Conservation (phyloP, 2,797 vertebrate genomes). For the Pelodytes ibericus region DNA sequence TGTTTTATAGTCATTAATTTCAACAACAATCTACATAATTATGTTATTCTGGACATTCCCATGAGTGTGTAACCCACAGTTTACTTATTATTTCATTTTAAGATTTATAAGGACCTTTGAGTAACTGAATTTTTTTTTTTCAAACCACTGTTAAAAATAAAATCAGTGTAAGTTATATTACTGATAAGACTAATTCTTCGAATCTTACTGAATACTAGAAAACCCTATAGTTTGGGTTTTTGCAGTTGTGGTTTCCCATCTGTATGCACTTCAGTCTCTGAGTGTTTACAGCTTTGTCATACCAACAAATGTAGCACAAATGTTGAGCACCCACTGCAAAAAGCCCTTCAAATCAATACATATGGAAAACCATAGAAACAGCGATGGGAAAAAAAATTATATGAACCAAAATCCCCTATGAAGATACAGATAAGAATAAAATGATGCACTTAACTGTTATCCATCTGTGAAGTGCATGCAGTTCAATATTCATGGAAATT, state of each 20-base stretch:
- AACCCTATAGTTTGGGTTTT: too few relatives aligned
- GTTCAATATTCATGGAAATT: background rate
- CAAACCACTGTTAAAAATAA: too few relatives aligned
- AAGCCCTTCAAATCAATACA: slow-evolving; percentile 33
- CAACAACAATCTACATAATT: too few relatives aligned
- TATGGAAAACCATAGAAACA: slow-evolving; percentile 5
- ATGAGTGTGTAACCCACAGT: too few relatives aligned
- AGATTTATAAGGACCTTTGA: too few relatives aligned
- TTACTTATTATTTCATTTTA: too few relatives aligned
- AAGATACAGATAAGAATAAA: slow-evolving; percentile 20
- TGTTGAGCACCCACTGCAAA: slow-evolving; percentile 22
- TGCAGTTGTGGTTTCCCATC: slow-evolving; percentile 29
- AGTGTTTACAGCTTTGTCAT: slow-evolving; percentile 43
- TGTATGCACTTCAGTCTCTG: slow-evolving; percentile 36
- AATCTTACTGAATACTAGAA: too few relatives aligned
- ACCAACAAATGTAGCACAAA: slow-evolving; percentile 29
- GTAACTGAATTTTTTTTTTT: too few relatives aligned
- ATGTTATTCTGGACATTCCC: too few relatives aligned
- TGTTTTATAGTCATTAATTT: too few relatives aligned
- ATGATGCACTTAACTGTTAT: slow-evolving; percentile 33
- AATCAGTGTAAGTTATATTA: too few relatives aligned
- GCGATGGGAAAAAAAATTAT: background rate
- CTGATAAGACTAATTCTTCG: too few relatives aligned
- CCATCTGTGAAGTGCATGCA: background rate
- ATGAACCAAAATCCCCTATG: background rate